Evolutionary conservation across 2,888 invertebrate species (phyloP), one percentile per base, ranked within the genome.

Genomic region (Zhuqinia jingwanae): DNA sequence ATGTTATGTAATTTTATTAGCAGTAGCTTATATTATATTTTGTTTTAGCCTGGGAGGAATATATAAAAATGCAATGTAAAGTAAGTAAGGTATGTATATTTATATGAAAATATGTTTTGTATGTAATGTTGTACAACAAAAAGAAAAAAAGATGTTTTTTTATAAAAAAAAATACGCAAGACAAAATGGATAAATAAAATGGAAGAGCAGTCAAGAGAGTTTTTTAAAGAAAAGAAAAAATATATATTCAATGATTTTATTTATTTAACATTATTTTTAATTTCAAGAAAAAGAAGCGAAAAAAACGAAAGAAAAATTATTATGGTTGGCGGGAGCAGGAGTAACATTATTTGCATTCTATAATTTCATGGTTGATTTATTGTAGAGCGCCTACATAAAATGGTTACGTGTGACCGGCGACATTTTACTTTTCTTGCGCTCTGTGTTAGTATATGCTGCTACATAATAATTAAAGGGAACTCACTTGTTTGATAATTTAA

Each of bases 1-100:
- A n/a, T 73, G 20, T 73, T 22, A 73, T 11, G 0, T 50, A 22
- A 8, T 36, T 25, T 10, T 25, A 25, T 17, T 25, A n/a, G n/a
- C n/a, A n/a, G n/a, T n/a, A n/a, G n/a, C n/a, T n/a, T n/a, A n/a
- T n/a, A n/a, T 45, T 73, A n/a, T 22, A 17, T 47, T 13, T 25
- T 65, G 36, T n/a, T n/a, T n/a, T 58, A 25, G 15, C 8, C 53
- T 11, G 65, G 50, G 45, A 75, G 25, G 75, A 58, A 60, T 6
- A 45, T n/a, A 68, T 53, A 27, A 47, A 25, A 53, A 84, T 84
- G 84, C 84, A 84, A 84, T 83, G 84, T 84, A 84, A 77, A 78
- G 78, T 68, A 42, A 56, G 47, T 36, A 8, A 36, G n/a, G n/a
- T n/a, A n/a, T n/a, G n/a, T n/a, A n/a, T n/a, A n/a, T n/a, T n/a